phyloP scores from a whole-genome alignment of 53 echinoderm and acorn worm species.

The Holothuria leucospilota region DNA sequence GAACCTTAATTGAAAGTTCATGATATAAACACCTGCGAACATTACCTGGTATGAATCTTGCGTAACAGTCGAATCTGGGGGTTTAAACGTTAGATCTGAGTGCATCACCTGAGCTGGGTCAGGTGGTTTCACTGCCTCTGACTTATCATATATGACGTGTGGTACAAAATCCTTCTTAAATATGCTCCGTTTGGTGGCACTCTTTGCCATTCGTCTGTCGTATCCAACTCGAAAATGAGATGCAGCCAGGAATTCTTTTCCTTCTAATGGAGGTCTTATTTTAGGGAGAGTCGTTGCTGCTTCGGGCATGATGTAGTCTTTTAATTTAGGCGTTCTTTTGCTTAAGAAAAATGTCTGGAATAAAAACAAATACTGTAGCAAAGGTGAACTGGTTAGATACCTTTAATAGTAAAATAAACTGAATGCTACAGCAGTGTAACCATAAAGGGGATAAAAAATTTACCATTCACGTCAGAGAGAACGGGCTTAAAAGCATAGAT shows the following conservation, averaged over 20 bases:
- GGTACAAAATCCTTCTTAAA: conserved; percentile 90
- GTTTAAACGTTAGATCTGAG: conserved; percentile 53
- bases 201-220: conserved; percentile 78
- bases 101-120: conserved; percentile 96
- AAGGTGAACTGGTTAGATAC: too few relatives aligned
- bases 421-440: too few relatives aligned
- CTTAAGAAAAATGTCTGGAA: too few relatives aligned
- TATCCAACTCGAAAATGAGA: conserved; percentile 90
- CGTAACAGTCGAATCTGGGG: conserved; percentile 77
- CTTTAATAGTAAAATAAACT: too few relatives aligned
- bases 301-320: background rate
- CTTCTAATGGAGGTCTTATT: conserved; percentile 74
- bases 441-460: too few relatives aligned
- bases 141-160: conserved; percentile 72
- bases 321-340: background rate
- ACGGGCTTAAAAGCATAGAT: too few relatives aligned
- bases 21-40: too few relatives aligned
- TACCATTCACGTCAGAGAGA: too few relatives aligned
- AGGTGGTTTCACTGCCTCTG: conserved; percentile 75
- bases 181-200: conserved; percentile 88
- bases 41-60: conserved; percentile 72
- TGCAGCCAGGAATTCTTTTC: conserved; percentile 80
- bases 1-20: too few relatives aligned
- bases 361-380: too few relatives aligned
- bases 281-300: background rate